Percentiles rank a stretch among this genome's conserved stretches.
These are phyloP conservation scores for Steromphala cineraria DNA, from an alignment of 2,888 invertebrate species.

Conservation along the genomic window DNA sequence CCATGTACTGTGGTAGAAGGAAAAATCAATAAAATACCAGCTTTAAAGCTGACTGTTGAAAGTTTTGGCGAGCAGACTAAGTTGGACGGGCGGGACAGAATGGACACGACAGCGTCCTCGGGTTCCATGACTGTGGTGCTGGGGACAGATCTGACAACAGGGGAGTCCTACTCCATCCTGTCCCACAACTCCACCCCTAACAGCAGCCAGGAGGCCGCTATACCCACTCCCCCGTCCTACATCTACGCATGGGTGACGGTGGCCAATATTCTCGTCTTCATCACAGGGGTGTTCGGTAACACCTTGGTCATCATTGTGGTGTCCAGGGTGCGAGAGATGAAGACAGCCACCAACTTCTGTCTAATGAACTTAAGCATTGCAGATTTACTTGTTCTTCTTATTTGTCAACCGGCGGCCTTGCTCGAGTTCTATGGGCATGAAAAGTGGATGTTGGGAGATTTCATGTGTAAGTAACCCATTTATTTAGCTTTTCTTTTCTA, in stretches of 20 bases:
- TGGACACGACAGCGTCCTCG: neutral
- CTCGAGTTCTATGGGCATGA: conserved; percentile 95
- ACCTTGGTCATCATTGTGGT: conserved; percentile 95
- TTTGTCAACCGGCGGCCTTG: conserved; percentile 93
- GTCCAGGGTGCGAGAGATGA: conserved; percentile 92
- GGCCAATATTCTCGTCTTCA: conserved; percentile 90
- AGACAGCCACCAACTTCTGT: conserved; percentile 95
- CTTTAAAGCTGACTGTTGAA: neutral
- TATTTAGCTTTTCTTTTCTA: neutral
- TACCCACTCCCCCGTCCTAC: conserved; percentile 78
- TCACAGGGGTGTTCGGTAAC: conserved; percentile 93
- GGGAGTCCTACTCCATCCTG: neutral
- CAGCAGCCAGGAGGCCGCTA: neutral
- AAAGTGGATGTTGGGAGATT: conserved; percentile 93
- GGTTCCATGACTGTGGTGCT: neutral
- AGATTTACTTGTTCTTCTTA: conserved; percentile 91
- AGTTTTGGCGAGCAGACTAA: neutral
- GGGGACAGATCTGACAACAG: neutral
- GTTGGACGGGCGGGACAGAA: neutral
- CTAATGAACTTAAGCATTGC: conserved; percentile 94
- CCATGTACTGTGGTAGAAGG: too few relatives aligned
- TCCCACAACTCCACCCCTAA: neutral
- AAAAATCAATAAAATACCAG: neutral
- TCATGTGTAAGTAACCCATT: conserved; percentile 88
- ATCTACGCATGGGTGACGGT: conserved; percentile 91